Evolutionary conservation across 2,888 invertebrate species (phyloP), one percentile per base, ranked within the genome.

Genomic region (Calliopum simillimum): DNA sequence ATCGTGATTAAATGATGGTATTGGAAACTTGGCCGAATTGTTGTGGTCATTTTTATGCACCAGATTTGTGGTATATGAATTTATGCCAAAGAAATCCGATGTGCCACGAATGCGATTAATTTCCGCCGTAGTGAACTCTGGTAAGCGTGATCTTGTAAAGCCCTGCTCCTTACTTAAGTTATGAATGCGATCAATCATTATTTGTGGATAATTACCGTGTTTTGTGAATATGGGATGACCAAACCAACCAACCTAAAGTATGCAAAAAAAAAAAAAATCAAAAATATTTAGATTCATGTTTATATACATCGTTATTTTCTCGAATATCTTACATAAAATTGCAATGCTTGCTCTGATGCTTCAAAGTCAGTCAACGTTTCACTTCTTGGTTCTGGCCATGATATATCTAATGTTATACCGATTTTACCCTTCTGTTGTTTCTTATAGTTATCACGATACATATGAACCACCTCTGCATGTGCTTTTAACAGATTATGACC

Each of bases 31-130:
- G 2, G 77, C 84, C 0, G 81, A 80, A 71, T 86, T 86, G 61
- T 85, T 86, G 67, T 85, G 86, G 66, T 85, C 85, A 77, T 86
- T 86, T 11, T 82, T 78, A 0, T 78, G 78, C 0, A 84, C 83
- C 77, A 90, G 76, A 73, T 86, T 87, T 0, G 90, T 88, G 0
- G 92, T 91, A 80, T 95, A 95, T 71, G 91, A 89, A 80, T 94
- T 94, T 19, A 94, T 81, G 0, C 93, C 94, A 64, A 94, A 87
- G 84, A 92, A 93, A 80, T 95, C 94, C 1, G 88, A 87, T 0
- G 92, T 90, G 6, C 89, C 90, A 46, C 83, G 85, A 23, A 94
- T 88, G 67, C 87, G 85, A 12, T 85, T 80, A 11, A 92, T 86
- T 86, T 93, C 92, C 23, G 89, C 87, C 0, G 79, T 51, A 0